Evolutionary conservation across 30 jellyfish, hydroid and myxozoan genomes (phyloP), one percentile per base, ranked within the genome.

Genomic region (Sanderia malayensis): DNA sequence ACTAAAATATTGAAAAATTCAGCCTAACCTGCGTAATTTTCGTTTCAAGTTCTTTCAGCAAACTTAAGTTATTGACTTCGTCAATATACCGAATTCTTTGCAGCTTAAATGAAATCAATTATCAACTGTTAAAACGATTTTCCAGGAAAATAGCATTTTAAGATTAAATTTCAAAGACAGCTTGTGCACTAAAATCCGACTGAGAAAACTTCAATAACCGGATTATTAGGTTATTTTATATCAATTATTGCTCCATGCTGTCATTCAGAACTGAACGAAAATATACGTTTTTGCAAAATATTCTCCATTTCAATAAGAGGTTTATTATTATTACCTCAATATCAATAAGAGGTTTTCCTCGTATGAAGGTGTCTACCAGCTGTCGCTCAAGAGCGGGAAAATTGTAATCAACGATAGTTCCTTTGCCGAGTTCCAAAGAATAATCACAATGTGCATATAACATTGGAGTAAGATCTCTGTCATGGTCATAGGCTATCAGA

Each of bases 361-460:
- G 30, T 9, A 74, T 44, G 44, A 84, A 41, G 28, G 77, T 84
- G 1, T 76, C 84, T 41, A 73, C 71, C 6, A 84, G 31, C 18
- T 71, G 95, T 53, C 84, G 47, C 71, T 84, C 89, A 57, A 84
- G 70, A 1, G 84, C 80, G 29, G 67, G 74, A 28, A 84, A 74
- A 46, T 84, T 84, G 45, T 84, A 73, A 18, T 84, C 95, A 53
- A 84, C 59, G 24, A 31, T 63, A 21, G 89, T 66, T 6, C 89
- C 95, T 55, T 72, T 74, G 21, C 95, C 95, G 34, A 84, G 66
- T 44, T 69, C 89, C 64, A 84, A 53, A 41, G 95, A 73, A 29
- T 84, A 84, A 46, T 76, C 87, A 65, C 95, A 84, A 57, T 84
- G 87, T 7, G 84, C 78, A 53, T 73, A 69, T 34, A 84, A 44